These are phyloP conservation scores for Drosophila bunnanda DNA, from an alignment of 2,888 invertebrate species.

Conservation along the genomic window DNA sequence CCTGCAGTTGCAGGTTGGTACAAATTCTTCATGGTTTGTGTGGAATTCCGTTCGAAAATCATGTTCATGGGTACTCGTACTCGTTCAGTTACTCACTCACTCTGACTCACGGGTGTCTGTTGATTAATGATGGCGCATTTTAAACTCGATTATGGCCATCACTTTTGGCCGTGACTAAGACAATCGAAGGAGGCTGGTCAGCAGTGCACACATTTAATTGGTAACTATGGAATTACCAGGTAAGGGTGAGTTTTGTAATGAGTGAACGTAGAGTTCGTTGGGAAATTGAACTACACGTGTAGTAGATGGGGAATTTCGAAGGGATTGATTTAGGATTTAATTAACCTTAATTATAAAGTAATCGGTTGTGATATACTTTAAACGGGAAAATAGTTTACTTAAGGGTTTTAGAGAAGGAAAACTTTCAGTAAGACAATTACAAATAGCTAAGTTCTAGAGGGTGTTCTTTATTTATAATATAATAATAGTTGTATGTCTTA, in stretches of 20 bases:
- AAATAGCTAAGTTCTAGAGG: neutral
- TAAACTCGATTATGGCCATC: slow-evolving; percentile 72
- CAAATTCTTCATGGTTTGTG: slow-evolving; percentile 60
- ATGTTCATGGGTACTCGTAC: slow-evolving; percentile 45
- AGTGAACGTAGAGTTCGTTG: slow-evolving; percentile 12
- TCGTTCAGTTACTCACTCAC: slow-evolving; percentile 36
- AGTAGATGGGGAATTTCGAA: neutral
- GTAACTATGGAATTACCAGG: slow-evolving; percentile 18
- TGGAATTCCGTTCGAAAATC: slow-evolving; percentile 39
- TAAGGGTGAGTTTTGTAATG: slow-evolving; percentile 19
- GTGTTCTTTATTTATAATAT: too few species aligned
- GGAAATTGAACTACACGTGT: slow-evolving; percentile 3
- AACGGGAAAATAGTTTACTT: neutral
- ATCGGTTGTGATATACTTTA: neutral
- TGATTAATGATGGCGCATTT: slow-evolving; percentile 68
- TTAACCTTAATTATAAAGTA: neutral
- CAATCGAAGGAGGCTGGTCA: slow-evolving; percentile 32
- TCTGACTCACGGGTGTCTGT: slow-evolving; percentile 28
- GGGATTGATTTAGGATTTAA: neutral
- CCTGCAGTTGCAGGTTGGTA: slow-evolving; percentile 66
- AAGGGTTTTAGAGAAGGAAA: neutral
- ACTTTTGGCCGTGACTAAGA: slow-evolving; percentile 45
- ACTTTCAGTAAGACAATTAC: neutral
- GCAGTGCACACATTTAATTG: slow-evolving; percentile 40
- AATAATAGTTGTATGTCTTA: neutral